phyloP scores from a whole-genome alignment of 2,113 vertebrate species.

The Suricata suricatta region DNA sequence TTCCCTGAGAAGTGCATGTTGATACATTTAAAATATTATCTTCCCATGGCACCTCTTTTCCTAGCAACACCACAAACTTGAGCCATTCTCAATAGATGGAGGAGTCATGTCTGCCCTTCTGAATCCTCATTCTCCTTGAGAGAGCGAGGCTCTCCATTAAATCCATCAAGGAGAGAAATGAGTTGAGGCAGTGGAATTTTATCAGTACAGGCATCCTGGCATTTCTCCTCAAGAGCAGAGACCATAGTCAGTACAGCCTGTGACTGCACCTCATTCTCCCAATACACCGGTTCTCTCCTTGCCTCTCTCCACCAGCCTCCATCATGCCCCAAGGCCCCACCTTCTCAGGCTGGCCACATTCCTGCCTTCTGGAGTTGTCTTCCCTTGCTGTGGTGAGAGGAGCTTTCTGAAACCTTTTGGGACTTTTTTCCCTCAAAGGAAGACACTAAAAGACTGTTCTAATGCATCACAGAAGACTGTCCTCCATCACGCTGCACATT shows the following conservation, averaged over 20 bases:
- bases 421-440: background rate
- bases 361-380: background rate
- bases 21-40: background rate
- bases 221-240: background rate
- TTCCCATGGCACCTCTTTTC: background rate
- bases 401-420: background rate
- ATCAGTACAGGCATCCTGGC: background rate
- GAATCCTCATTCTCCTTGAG: background rate
- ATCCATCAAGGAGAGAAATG: background rate
- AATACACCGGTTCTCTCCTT: background rate
- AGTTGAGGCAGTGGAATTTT: background rate
- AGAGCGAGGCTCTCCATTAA: background rate
- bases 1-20: background rate
- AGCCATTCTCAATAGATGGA: background rate
- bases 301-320: background rate
- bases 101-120: background rate
- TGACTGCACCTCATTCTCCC: background rate
- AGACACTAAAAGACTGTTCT: background rate
- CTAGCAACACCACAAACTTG: background rate
- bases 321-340: fast-evolving
- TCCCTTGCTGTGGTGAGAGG: background rate
- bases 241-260: background rate
- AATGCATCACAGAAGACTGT: background rate
- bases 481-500: background rate
- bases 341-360: background rate